Base-by-base conservation (phyloP, 2,888 invertebrate genomes). In the Zaprionus bogoriensis region DNA sequence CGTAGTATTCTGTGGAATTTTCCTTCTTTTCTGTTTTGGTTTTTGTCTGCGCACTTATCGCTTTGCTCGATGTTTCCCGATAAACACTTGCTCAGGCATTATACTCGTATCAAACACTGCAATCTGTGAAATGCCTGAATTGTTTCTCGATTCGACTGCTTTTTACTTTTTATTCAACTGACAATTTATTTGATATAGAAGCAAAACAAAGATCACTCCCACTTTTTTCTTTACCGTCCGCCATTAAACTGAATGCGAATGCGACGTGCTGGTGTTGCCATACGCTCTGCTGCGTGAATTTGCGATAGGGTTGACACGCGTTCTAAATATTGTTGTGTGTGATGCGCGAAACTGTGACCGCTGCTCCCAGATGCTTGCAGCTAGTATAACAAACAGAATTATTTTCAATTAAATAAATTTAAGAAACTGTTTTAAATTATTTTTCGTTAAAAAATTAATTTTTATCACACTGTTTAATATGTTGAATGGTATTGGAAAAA, bases 191-290 rank as follows among this genome's bases (percentile, higher is more conserved):
- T 48, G 7, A 38, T 66, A n/a, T 52, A 10, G 51, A 48, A 23
- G 48, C 60, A 52, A 48, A 67, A 66, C 61, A 74, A 57, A 63
- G 74, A 77, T 82, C 81, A 74, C 80, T 80, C 71, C 69, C 73
- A 71, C 69, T 74, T 73, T 67, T 74, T 69, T 66, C 59, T 42
- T 69, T 66, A 68, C 54, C 50, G 74, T 72, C 77, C 77, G 74
- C 79, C 74, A 74, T 76, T 74, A 41, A 74, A 61, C 70, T 68
- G 22, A 72, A 69, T n/a, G 42, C 60, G 19, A 61, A 28, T 72
- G 38, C 32, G 55, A 66, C 36, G 51, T 46, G 54, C 50, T 61
- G 46, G 76, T 57, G 60, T 79, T 71, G 58, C 69, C 74, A 69
- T 72, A 72, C 58, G 6, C 53, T 52, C 6, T 6, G 48, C 44